Conservation (phyloP, 1,140 invertebrate species). For the Cyphomyrmex costatus region DNA sequence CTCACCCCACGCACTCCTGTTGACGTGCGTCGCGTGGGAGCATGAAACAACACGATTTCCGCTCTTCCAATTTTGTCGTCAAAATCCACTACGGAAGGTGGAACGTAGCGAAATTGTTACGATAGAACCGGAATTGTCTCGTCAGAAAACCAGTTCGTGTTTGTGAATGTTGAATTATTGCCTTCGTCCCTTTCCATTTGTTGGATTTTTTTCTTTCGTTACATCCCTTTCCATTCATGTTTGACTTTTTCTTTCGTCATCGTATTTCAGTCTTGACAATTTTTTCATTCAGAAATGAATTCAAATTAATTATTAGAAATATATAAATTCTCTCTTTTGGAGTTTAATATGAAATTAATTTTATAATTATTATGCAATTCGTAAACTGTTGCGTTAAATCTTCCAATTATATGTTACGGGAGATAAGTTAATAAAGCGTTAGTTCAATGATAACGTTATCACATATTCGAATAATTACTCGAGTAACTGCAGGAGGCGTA, state of each 20-base stretch:
- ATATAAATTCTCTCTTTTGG: neutral
- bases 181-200: neutral
- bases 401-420: neutral
- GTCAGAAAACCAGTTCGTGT: neutral
- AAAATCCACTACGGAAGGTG: conserved; percentile 8
- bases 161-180: no score
- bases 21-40: conserved; percentile 20
- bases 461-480: conserved; percentile 18
- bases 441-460: neutral
- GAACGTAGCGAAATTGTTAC: conserved; percentile 4
- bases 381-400: neutral
- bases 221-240: neutral
- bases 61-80: neutral
- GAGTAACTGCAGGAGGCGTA: neutral
- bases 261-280: neutral
- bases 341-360: neutral
- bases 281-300: neutral
- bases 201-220: no score
- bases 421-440: neutral
- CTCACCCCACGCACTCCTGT: neutral
- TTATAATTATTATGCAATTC: neutral
- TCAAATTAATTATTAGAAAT: neutral
- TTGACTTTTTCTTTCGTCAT: neutral
- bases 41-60: conserved; percentile 15
- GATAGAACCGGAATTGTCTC: neutral